Base-by-base conservation (phyloP, 2,797 vertebrate genomes). In the Poecilia wingei region DNA sequence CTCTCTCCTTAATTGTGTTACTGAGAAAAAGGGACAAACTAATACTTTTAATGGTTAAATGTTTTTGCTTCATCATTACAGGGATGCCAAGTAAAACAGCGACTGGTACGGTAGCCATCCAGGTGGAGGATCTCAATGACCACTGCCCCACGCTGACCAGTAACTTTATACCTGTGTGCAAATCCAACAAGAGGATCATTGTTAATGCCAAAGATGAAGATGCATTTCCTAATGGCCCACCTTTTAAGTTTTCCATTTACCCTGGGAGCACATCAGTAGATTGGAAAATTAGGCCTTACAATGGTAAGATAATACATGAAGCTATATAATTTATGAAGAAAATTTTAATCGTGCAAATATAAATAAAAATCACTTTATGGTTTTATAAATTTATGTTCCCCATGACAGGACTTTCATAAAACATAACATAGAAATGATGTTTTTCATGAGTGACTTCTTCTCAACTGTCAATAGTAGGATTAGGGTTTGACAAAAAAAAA, bases 101-200 rank as follows among this genome's bases (percentile, higher is more conserved):
- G 80, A 99, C 98, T 0, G 98, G 98, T 55, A 99, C 84, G 0
- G 20, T 93, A 2, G 92, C 88, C 61, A 91, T 94, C 55, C 87
- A 94, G 73, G 91, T 94, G 70, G 72, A 90, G 31, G 92, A 93
- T 69, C 61, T 74, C 9, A 94, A 99, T 86, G 97, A 99, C 93
- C 94, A 99, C 81, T 98, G 97, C 79, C 98, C 98, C 3, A 78
- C 46, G 1, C 87, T 99, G 76, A 90, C 91, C n/a, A 92, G 93
- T 72, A 47, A 82, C 0, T 5, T 79, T 0, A 68, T 94, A 46
- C 0, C 53, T 98, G 51, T 99, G 98, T 71, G 90, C 89, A 13
- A 31, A 16, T 71, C 94, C 0, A 14, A 66, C 1, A 72, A 93
- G 0, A 89, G 87, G 2, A 68, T 98, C 71, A 90, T 96, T 7